These are phyloP conservation scores for Euzetes globulus DNA, from an alignment of 2,888 invertebrate genomes.

Conservation along the genomic window DNA sequence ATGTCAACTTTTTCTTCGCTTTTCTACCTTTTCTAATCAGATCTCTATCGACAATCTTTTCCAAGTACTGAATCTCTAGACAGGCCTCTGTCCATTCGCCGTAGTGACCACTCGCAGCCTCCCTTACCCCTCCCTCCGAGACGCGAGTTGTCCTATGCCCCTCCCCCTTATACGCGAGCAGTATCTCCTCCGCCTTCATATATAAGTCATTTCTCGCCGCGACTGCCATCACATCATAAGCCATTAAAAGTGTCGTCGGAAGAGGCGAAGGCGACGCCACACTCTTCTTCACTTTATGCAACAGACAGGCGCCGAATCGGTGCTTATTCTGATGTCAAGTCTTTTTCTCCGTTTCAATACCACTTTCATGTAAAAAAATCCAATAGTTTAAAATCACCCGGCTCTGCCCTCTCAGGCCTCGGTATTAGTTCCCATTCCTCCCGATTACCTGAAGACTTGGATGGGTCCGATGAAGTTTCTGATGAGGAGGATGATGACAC, in stretches of 20 bases:
- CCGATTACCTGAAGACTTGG: slow-evolving; percentile 16
- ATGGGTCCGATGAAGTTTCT: slow-evolving; percentile 40
- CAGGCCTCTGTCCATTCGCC: slow-evolving; percentile 39
- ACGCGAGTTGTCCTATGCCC: slow-evolving; percentile 29
- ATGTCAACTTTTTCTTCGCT: neutral
- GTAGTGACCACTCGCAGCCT: slow-evolving; percentile 40
- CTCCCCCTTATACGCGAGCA: slow-evolving; percentile 31
- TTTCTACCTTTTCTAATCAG: slow-evolving; percentile 3
- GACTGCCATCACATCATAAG: slow-evolving; percentile 39
- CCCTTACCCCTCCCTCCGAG: slow-evolving; percentile 41
- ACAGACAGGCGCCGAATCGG: slow-evolving; percentile 40
- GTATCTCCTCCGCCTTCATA: slow-evolving; percentile 39
- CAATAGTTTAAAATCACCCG: slow-evolving; percentile 40
- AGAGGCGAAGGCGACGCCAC: slow-evolving; percentile 30
- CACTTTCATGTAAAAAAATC: slow-evolving; percentile 41
- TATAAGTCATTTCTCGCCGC: slow-evolving; percentile 40
- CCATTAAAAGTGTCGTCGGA: slow-evolving; percentile 35
- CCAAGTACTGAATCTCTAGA: slow-evolving; percentile 46
- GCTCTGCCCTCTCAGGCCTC: slow-evolving; percentile 35
- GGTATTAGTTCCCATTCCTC: slow-evolving; percentile 38
- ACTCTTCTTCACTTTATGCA: slow-evolving; percentile 39
- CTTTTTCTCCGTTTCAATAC: slow-evolving; percentile 38
- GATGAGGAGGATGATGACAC: slow-evolving; percentile 42
- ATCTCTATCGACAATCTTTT: slow-evolving; percentile 43
- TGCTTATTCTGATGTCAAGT: slow-evolving; percentile 36